These are phyloP conservation scores for Telmatochromis sp. DNA, from an alignment of 2,113 vertebrate genomes.

Conservation along the genomic window DNA sequence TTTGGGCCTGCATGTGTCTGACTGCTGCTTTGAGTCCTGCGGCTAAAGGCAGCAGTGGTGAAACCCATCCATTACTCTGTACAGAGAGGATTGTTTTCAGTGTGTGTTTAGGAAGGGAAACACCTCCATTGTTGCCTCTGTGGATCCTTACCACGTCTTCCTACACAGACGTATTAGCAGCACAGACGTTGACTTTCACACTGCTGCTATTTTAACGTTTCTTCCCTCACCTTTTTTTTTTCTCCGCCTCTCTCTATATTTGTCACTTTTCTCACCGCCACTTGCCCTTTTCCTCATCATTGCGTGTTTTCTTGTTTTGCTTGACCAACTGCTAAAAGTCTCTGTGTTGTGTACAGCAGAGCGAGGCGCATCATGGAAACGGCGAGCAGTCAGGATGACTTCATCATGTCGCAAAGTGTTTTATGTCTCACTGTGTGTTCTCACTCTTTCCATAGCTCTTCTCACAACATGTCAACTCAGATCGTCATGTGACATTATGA, in stretches of 20 bases:
- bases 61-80: slow-evolving; percentile 36
- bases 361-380: slow-evolving; percentile 54
- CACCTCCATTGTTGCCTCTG: background rate
- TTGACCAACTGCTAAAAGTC: slow-evolving; percentile 12
- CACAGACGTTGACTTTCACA: background rate
- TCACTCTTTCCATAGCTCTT: slow-evolving; percentile 48
- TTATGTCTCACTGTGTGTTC: slow-evolving; percentile 45
- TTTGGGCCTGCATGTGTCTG: slow-evolving; percentile 27
- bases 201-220: background rate
- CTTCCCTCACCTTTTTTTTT: background rate
- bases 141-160: background rate
- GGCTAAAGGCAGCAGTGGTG: slow-evolving; percentile 23
- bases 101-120: background rate
- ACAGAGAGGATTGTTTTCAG: slow-evolving; percentile 30
- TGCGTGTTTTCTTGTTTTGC: slow-evolving; percentile 23
- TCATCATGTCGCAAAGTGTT: slow-evolving; percentile 58
- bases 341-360: slow-evolving; percentile 8
- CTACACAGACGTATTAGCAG: background rate
- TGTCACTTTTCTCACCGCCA: background rate
- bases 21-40: slow-evolving; percentile 39
- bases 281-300: slow-evolving; percentile 14
- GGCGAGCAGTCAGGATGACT: slow-evolving; percentile 48
- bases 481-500: background rate
- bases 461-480: background rate
- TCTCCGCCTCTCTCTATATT: background rate